Evolutionary conservation across 2,113 vertebrate species (phyloP), one percentile per base, ranked within the genome.

Genomic region (Perognathus longimembris): DNA sequence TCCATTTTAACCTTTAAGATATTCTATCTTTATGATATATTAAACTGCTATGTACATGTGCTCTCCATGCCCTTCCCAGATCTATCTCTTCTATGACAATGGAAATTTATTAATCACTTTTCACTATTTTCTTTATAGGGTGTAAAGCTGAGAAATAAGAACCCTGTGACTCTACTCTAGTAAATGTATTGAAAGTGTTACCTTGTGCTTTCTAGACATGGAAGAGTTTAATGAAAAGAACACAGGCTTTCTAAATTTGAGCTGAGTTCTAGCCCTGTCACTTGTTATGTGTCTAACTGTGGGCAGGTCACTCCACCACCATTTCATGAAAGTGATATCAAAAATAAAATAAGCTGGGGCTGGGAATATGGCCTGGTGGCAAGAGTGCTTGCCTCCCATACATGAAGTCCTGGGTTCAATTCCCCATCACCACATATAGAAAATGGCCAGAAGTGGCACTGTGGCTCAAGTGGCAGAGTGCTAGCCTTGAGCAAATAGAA

Each of bases 1-100:
- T 61, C 17, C 92, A 40, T 69, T 77, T 84, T 77, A 91, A 21
- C 87, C 66, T 86, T 87, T 89, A 86, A 26, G 76, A 81, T 61
- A 85, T 54, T 88, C 34, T 28, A 88, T 91, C 32, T 82, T 26
- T 5, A 17, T 78, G 40, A 95, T 82, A 32, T 85, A 59, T 79
- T 86, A 54, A 82, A 88, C 28, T 59, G 32, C n/a, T 38, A 2
- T 89, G 20, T n/a, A n/a, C 32, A 54, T 80, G 24, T 21, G 36
- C 57, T 91, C 30, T 54, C 34, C 89, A 30, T 74, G 50, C 18
- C 32, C 28, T 84, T 87, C 59, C 7, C 50, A 88, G 32, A 67
- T 45, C 30, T n/a, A n/a, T 91, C 93, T 93, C 34, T 85, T 71
- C 45, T 86, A 4, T 28, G 8, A 50, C 80, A 84, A 67, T 34